Base-by-base conservation (phyloP, 2,113 vertebrate genomes). In the Pelecanoides urinatrix region DNA sequence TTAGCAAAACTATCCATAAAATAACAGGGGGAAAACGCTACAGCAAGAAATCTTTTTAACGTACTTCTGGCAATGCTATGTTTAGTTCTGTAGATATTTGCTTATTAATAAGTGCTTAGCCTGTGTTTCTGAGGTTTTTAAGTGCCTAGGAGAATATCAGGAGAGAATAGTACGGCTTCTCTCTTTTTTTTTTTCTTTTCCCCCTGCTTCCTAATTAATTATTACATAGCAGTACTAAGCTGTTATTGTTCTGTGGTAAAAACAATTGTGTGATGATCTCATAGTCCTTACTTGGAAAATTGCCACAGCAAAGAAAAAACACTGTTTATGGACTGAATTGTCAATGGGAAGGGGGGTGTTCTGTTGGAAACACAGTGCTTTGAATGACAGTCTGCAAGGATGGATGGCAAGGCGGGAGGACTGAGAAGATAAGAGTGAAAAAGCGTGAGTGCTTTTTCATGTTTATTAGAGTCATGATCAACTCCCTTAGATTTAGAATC, bases 181-280 rank as follows among this genome's bases (percentile, higher is more conserved):
- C 16, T 81, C 32, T 17, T 56, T 47, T n/a, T 50, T 53, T 38
- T 22, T 50, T 32, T 3, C 10, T 40, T 40, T 40, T 40, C 40
- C 50, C 13, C 40, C 50, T 82, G 20, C 61, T 87, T 87, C 36
- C n/a, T 85, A 65, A 76, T 89, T 78, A 85, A 67, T 94, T 55
- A 50, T 72, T 82, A 38, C 86, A 18, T 52, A 79, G 52, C 67
- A 47, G 55, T 88, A 81, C 83, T 82, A 78, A 85, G n/a, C 82
- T 19, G 5, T 87, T 92, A 81, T 70, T 92, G 87, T 95, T 95
- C 84, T 80, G 47, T 88, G n/a, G 42, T 76, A 85, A 84, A 94
- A 94, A 80, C 82, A 96, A 47, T 56, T 58, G n/a, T 74, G 49
- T 90, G 71, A 42, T 94, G 92, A 90, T 95, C 92, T 96, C 89